phyloP scores from a whole-genome alignment of 1,140 invertebrate genomes.

The Saccostrea echinata region DNA sequence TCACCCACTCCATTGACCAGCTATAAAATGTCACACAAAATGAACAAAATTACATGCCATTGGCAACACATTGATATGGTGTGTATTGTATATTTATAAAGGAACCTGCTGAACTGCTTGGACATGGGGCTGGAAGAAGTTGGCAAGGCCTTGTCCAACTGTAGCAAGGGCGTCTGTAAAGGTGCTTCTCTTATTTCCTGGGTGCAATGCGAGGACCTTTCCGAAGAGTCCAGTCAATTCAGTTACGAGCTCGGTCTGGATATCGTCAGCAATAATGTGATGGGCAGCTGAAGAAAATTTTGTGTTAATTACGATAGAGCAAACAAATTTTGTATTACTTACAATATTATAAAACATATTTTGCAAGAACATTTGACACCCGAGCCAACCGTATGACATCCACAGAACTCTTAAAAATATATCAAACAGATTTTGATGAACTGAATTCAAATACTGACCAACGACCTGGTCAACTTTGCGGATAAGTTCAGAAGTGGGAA shows the following conservation, averaged over 20 bases:
- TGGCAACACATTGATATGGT: too few species aligned
- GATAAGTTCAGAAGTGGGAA: neutral
- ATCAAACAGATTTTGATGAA: too few species aligned
- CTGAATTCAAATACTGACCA: conserved; percentile 14
- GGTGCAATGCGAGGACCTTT: neutral
- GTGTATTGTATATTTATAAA: neutral
- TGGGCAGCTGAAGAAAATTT: neutral
- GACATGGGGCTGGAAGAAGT: conserved; percentile 50
- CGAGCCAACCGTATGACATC: too few species aligned
- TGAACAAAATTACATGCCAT: too few species aligned
- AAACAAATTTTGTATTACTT: too few species aligned
- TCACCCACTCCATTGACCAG: conserved; percentile 10
- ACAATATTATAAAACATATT: too few species aligned
- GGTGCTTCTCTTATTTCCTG: neutral
- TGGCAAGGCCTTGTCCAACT: conserved; percentile 33
- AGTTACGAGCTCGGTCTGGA: neutral
- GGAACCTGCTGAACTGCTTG: conserved; percentile 28
- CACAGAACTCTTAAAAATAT: too few species aligned
- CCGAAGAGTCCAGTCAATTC: conserved; percentile 4
- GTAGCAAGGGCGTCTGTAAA: neutral
- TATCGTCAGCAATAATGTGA: neutral
- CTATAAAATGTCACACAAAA: too few species aligned
- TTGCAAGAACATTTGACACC: too few species aligned
- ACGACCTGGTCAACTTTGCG: conserved; percentile 5
- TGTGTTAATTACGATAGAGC: too few species aligned